Base-by-base conservation (phyloP, 2,797 vertebrate species). In the Thripadectes ignobilis region DNA sequence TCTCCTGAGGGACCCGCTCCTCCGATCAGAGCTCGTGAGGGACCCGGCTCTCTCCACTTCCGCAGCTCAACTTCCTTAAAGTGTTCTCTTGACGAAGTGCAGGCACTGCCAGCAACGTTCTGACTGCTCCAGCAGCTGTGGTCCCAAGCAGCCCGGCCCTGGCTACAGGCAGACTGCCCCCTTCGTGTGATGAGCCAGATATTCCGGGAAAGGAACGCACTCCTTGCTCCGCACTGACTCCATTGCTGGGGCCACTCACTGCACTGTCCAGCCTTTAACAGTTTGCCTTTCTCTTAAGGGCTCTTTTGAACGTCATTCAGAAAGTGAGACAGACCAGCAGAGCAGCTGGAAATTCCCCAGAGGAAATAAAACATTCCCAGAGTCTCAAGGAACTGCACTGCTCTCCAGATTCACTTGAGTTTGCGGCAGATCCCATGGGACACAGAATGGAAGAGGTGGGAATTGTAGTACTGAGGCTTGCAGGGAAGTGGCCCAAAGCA, bases 1-100 rank as follows among this genome's bases (percentile, higher is more conserved):
- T 18, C 87, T 66, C 58, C 29, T 13, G 38, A 79, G 68, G 57
- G 86, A 86, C 59, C 68, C 11, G 3, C 85, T 96, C 57, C 93
- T 88, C 57, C 0, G 84, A 79, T 63, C 17, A 9, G 68, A 8
- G 20, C 92, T 85, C 10, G 58, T 7, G 67, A 84, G 73, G 68
- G 11, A 20, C 83, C 23, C 38, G 0, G 78, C 52, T 72, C 14
- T 0, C 15, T 73, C 59, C 59, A 51, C 97, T 97, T 97, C 96
- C 96, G 96, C 95, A 87, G 54, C 43, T 57, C 38, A 91, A 95
- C 97, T 97, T 97, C 97, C 97, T 96, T 90, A 96, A 96, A 96
- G 76, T 77, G 71, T 81, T 93, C 71, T 91, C 85, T 91, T 82
- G 93, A 92, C 43, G 12, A 91, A 95, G 66, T 2, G 72, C 95